phyloP scores from a whole-genome alignment of 2,113 vertebrate genomes.

The Nicator chloris region DNA sequence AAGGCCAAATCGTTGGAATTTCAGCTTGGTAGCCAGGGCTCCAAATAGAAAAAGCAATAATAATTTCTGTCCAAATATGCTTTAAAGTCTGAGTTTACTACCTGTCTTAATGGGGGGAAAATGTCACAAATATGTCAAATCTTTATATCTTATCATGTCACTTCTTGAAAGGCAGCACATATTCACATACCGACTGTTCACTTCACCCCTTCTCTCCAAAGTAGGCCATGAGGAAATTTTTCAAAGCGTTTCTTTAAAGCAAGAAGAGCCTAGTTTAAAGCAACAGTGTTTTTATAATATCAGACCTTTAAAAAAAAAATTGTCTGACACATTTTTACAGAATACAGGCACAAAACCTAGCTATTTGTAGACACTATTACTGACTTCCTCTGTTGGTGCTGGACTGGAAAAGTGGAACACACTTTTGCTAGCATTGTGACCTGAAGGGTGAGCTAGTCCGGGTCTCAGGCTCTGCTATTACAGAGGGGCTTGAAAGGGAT shows the following conservation, averaged over 20 bases:
- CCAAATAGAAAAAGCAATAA: not conserved
- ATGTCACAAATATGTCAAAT: not conserved
- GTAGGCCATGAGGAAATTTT: not conserved
- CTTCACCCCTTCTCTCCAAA: not conserved
- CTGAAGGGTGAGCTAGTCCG: not conserved
- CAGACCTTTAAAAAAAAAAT: not conserved
- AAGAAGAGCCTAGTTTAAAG: not conserved
- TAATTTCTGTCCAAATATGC: not conserved
- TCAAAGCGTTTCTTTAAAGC: not conserved
- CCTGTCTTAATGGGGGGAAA: not conserved
- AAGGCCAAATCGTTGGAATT: conserved; percentile 21
- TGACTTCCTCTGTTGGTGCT: not conserved
- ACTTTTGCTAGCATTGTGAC: not conserved
- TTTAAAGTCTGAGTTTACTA: not conserved
- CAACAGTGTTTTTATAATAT: not conserved
- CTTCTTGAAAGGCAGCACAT: not conserved
- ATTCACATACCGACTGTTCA: not conserved
- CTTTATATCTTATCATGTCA: not conserved
- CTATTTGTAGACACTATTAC: not conserved
- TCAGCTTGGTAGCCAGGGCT: not conserved
- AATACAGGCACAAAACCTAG: not conserved
- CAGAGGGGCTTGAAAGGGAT: not conserved
- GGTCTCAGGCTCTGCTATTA: not conserved
- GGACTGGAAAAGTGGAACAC: not conserved
- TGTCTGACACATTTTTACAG: not conserved